These are phyloP conservation scores for Rhopalosiphum maidis DNA, from an alignment of 1,140 invertebrate genomes.

Conservation along the genomic window DNA sequence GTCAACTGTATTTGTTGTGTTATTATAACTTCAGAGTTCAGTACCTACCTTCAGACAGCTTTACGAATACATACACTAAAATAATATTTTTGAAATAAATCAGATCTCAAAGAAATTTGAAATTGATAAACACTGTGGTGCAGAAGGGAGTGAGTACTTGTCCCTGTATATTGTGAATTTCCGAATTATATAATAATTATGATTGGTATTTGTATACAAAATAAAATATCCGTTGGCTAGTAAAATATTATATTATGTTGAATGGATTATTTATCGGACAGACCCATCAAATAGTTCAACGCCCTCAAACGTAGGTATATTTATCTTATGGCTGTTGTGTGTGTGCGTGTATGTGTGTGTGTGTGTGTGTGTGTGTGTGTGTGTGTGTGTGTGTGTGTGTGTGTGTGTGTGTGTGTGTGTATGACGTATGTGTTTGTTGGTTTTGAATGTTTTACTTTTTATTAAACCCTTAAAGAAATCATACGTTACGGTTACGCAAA, in stretches of 20 bases:
- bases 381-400: neutral
- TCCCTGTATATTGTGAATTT: neutral
- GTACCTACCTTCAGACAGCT: neutral
- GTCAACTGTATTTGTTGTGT: too few relatives aligned
- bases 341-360: neutral
- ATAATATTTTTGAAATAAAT: too few relatives aligned
- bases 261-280: neutral
- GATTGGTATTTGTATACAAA: neutral
- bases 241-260: neutral
- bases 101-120: too few relatives aligned
- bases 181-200: neutral
- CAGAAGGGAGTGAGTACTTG: too few relatives aligned
- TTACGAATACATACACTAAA: too few relatives aligned
- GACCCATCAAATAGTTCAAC: constrained; percentile 2
- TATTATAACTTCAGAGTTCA: too few relatives aligned
- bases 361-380: neutral
- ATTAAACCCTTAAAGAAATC: neutral
- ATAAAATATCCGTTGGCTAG: neutral
- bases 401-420: neutral
- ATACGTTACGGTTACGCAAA: neutral
- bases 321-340: neutral
- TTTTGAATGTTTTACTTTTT: neutral
- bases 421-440: neutral
- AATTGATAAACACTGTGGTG: too few relatives aligned
- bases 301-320: neutral